Conservation (phyloP, 2,797 vertebrate species). For the Sciurus carolinensis region DNA sequence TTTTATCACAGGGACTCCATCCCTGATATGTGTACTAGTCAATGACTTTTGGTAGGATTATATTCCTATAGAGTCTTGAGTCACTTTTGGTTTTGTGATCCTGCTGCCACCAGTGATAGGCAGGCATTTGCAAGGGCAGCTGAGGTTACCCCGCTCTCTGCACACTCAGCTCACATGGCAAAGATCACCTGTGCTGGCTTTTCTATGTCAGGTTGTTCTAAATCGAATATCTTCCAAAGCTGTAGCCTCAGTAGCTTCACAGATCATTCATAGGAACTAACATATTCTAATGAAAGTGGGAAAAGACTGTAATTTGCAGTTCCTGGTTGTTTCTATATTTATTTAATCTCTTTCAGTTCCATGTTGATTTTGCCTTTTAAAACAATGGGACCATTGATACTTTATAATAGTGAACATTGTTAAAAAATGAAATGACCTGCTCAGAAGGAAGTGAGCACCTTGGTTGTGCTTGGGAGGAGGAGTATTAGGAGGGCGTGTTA, state of each 20-base stretch:
- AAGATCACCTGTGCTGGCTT: rapidly evolving
- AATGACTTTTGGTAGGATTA: background rate
- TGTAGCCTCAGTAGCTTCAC: background rate
- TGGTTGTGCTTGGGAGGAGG: too few relatives aligned
- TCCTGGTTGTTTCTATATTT: background rate
- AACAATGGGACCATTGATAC: background rate
- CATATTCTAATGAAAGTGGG: background rate
- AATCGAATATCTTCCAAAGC: background rate
- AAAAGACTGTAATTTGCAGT: background rate
- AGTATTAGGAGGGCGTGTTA: too few relatives aligned
- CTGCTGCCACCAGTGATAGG: background rate
- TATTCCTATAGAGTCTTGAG: background rate
- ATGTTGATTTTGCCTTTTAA: background rate
- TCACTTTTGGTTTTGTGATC: background rate
- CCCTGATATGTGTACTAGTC: background rate
- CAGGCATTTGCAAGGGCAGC: background rate
- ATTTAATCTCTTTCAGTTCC: background rate
- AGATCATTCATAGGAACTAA: background rate
- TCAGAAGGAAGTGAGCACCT: background rate
- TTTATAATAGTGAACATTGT: background rate
- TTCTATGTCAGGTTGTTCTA: background rate
- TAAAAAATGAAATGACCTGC: background rate
- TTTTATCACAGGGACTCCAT: background rate
- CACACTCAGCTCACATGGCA: background rate
- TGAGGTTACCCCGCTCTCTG: background rate